These are phyloP conservation scores for Diachasma alloeum DNA, from an alignment of 1,140 invertebrate species.

Conservation along the genomic window DNA sequence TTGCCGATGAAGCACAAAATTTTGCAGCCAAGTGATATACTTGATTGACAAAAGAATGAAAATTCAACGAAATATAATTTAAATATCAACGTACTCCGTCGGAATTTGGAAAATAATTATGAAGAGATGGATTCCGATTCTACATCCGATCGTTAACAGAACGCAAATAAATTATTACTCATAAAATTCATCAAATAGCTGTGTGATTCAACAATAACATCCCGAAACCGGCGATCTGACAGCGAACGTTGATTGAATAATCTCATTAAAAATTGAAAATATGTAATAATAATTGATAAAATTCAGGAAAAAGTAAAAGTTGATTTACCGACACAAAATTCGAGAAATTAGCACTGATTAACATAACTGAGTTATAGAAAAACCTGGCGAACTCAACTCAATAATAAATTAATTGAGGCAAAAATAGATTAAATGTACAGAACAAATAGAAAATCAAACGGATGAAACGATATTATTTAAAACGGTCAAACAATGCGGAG, in stretches of 20 bases:
- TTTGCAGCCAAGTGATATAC: constrained; percentile 25
- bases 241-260: constrained; percentile 13
- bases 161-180: too few species aligned
- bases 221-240: not conserved
- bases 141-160: too few species aligned
- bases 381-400: constrained; percentile 33
- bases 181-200: not conserved
- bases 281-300: constrained; percentile 14
- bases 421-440: constrained; percentile 35
- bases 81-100: constrained; percentile 43
- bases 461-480: constrained; percentile 55
- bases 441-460: constrained; percentile 27
- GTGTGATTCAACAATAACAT: not conserved
- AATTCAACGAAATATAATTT: constrained; percentile 37
- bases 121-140: not conserved
- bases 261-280: constrained; percentile 25
- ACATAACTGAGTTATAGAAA: not conserved
- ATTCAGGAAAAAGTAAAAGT: not conserved
- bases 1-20: constrained; percentile 20
- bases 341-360: not conserved
- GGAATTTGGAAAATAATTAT: constrained; percentile 16
- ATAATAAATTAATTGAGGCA: constrained; percentile 56
- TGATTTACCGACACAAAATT: not conserved
- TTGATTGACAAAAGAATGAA: constrained; percentile 16
- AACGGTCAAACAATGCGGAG: constrained; percentile 66